These are phyloP conservation scores for Sandelia bainsii DNA, from an alignment of 2,797 vertebrate genomes.

Conservation along the genomic window DNA sequence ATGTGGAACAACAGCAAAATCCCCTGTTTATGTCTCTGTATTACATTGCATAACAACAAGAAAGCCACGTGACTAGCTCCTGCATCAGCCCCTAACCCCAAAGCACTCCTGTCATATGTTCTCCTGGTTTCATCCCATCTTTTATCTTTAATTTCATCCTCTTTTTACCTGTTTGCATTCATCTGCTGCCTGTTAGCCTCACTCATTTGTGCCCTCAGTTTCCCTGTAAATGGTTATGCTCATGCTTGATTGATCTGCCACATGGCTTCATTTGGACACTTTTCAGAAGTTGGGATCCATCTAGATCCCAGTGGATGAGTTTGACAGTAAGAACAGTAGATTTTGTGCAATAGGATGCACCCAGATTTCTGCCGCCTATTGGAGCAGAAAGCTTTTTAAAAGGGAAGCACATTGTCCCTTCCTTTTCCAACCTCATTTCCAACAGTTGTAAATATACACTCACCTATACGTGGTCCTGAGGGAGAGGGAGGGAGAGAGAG, in stretches of 20 bases:
- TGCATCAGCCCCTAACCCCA: slow-evolving; percentile 30
- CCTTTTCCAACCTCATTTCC: slow-evolving; percentile 40
- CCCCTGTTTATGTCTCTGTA: slow-evolving; percentile 58
- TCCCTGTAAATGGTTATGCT: slow-evolving; percentile 32
- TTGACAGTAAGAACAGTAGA: slow-evolving; percentile 29
- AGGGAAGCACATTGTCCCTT: slow-evolving; percentile 26
- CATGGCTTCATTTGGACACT: slow-evolving; percentile 44
- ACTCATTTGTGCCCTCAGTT: slow-evolving; percentile 44
- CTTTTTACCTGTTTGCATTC: slow-evolving; percentile 37
- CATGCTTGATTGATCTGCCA: slow-evolving; percentile 50
- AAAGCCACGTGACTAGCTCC: slow-evolving; percentile 52
- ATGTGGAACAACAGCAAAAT: slow-evolving; percentile 36
- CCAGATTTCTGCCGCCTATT: slow-evolving; percentile 13
- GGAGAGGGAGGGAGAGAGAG: slow-evolving; percentile 12
- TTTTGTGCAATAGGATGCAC: slow-evolving; percentile 43
- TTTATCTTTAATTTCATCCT: slow-evolving; percentile 19
- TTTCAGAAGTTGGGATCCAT: slow-evolving; percentile 44
- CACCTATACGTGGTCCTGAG: slow-evolving; percentile 52
- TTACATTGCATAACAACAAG: slow-evolving; percentile 60
- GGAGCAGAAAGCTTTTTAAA: slow-evolving; percentile 42
- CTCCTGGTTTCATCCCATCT: slow-evolving; percentile 7
- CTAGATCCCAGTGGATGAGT: slow-evolving; percentile 33
- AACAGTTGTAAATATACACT: slow-evolving; percentile 57
- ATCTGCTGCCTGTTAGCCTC: slow-evolving; percentile 39
- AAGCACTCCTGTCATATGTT: slow-evolving; percentile 12